phyloP scores from a whole-genome alignment of 2,888 invertebrate species.

The Machimus rusticus region DNA sequence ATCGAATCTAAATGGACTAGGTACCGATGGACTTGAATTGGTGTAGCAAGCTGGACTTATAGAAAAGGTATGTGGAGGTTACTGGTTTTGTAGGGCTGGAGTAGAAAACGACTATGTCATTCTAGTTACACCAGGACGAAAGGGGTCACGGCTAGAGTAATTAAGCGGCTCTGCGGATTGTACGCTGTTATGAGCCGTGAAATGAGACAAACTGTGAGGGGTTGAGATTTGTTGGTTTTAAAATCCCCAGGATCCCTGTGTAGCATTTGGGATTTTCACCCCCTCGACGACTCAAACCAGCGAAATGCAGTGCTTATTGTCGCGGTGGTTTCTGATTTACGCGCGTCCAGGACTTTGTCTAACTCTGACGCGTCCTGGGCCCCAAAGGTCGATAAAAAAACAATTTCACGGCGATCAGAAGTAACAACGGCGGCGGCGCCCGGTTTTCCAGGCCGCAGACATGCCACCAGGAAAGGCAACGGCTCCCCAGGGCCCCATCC shows the following conservation, averaged over 20 bases:
- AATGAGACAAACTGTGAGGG: constrained; percentile 41
- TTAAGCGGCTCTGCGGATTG: constrained; percentile 35
- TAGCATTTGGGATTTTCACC: not conserved
- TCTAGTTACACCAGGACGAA: not conserved
- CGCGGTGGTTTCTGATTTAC: not conserved
- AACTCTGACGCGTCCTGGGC: not conserved
- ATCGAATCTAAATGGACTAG: constrained; percentile 19
- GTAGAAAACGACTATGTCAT: not conserved
- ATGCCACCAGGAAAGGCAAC: constrained; percentile 29
- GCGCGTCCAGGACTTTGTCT: not conserved
- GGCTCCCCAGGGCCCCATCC: constrained; percentile 25
- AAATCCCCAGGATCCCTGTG: not conserved
- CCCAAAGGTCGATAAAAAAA: constrained; percentile 37
- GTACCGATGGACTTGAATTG: not conserved
- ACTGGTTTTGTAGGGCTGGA: constrained; percentile 4
- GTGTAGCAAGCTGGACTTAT: constrained; percentile 19
- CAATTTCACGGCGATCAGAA: constrained; percentile 47
- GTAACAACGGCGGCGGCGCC: constrained; percentile 9
- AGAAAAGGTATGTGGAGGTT: not conserved
- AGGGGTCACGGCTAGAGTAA: not conserved
- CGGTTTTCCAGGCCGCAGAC: constrained; percentile 38
- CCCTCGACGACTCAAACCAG: not conserved
- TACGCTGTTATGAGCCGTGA: constrained; percentile 44
- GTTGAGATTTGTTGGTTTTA: constrained; percentile 17
- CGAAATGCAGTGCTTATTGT: not conserved